These are phyloP conservation scores for Mnemiopsis leidyi DNA, from an alignment of 37 sponge, comb jelly and placozoan genomes.

Conservation along the genomic window DNA sequence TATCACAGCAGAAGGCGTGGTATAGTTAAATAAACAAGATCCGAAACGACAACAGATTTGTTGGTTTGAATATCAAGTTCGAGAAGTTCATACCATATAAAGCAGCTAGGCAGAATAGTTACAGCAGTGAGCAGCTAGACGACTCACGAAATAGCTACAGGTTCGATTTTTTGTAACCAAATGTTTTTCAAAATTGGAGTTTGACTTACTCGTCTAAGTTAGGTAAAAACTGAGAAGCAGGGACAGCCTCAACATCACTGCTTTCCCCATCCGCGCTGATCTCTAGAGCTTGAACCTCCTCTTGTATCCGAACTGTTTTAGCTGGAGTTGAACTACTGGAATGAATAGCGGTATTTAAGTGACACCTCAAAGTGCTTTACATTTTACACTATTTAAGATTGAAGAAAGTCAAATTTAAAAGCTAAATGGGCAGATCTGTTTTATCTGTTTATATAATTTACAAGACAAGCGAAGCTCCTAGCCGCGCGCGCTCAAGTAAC, in stretches of 20 bases:
- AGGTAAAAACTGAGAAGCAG: neutral
- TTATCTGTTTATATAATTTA: neutral
- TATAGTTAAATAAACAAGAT: too few relatives aligned
- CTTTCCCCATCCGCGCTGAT: conserved; percentile 1
- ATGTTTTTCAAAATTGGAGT: too few relatives aligned
- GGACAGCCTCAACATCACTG: neutral
- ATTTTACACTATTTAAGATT: neutral
- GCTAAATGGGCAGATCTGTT: neutral
- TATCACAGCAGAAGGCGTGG: too few relatives aligned
- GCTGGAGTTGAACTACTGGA: conserved; percentile 46
- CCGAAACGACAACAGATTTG: too few relatives aligned
- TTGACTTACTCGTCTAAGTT: conserved; percentile 13
- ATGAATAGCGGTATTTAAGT: neutral
- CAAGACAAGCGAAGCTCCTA: neutral
- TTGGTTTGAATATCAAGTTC: too few relatives aligned
- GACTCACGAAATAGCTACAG: too few relatives aligned
- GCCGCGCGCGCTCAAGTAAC: neutral
- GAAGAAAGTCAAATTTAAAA: neutral
- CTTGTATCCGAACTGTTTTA: neutral
- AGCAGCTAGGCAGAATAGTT: too few relatives aligned
- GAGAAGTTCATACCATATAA: too few relatives aligned
- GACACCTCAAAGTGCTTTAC: too few relatives aligned
- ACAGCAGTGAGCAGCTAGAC: too few relatives aligned
- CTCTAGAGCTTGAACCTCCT: neutral
- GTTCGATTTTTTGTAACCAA: too few relatives aligned